A percentile compares a stretch with the other conserved stretches of the same genome.
Conservation (phyloP, 2,888 invertebrate species). For the Aleiodes alternator region DNA sequence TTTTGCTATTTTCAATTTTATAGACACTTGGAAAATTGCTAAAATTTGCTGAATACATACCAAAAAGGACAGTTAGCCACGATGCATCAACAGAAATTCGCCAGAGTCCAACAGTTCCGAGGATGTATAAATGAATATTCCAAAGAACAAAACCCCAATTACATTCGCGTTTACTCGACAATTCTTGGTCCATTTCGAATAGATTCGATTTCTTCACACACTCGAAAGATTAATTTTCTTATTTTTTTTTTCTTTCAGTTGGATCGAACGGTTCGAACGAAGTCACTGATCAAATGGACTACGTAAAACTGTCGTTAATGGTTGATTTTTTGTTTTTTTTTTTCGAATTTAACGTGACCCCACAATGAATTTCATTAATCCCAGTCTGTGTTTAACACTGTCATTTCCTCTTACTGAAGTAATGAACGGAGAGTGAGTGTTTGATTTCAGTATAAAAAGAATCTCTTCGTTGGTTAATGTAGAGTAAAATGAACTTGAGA, state of each 20-base stretch:
- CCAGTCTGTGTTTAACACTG: constrained; percentile 59
- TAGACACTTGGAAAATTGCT: too few relatives aligned
- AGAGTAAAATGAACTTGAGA: too few relatives aligned
- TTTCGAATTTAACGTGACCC: constrained; percentile 62
- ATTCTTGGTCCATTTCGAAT: constrained; percentile 12
- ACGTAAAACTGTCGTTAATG: constrained; percentile 47
- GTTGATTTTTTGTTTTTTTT: constrained; percentile 35
- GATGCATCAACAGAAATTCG: constrained; percentile 79
- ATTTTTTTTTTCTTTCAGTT: background rate
- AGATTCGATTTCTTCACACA: background rate
- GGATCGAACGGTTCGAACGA: constrained; percentile 29
- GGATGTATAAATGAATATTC: constrained; percentile 84
- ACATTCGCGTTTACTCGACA: constrained; percentile 78
- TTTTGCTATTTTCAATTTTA: too few relatives aligned
- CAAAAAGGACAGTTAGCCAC: constrained; percentile 80
- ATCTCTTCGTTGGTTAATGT: too few relatives aligned
- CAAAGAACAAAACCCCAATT: constrained; percentile 85
- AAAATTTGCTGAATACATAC: constrained; percentile 76
- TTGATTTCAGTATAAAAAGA: background rate
- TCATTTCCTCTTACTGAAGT: constrained; percentile 68
- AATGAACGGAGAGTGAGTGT: constrained; percentile 3
- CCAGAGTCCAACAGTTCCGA: constrained; percentile 82
- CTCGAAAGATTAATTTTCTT: background rate
- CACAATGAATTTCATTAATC: constrained; percentile 66
- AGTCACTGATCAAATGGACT: constrained; percentile 42